Evolutionary conservation across 2,797 vertebrate genomes (phyloP), one percentile per base, ranked within the genome.

Genomic region (Leptoclinus maculatus): DNA sequence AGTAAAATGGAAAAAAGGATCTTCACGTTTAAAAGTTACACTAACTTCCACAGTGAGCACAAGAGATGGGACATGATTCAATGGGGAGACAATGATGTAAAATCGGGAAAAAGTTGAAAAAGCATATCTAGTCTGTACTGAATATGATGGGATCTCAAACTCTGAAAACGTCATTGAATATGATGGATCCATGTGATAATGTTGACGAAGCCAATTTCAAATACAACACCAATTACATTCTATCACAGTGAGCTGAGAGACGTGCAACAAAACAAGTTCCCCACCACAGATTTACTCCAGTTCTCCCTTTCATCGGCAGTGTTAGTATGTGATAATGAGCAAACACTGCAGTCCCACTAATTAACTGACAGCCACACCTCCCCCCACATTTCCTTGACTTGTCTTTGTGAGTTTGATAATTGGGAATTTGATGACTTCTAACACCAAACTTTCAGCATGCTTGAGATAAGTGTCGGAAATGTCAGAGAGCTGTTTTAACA

Each of bases 241-340:
- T 66, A 72, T 83, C 86, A 79, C 82, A 84, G 82, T 83, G 27
- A 66, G 47, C 77, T 59, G 71, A 53, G 23, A 78, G 41, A 25
- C 21, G 66, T 58, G 59, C 74, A 36, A 36, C 16, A 10, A 69
- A 72, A 84, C 69, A 51, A 73, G 68, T 66, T 72, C 76, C 72
- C 47, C 12, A 16, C 36, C 70, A 38, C 49, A 60, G 66, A 57
- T 67, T 45, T 41, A 53, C 73, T 83, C 32, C 27, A 25, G 9
- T 62, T 81, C 63, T 80, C 32, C 19, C 43, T 86, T 83, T 81
- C 83, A 83, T 89, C 86, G 79, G 67, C 80, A 43, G 62, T 27
- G 80, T 80, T 81, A 38, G 69, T 17, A 94, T 82, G 96, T 96
- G 96, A 96, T 97, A 97, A 97, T 96, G 97, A 95, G 95, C 93